Evolutionary conservation across 2,888 invertebrate genomes (phyloP).

Genomic region (Diloba caeruleocephala): DNA sequence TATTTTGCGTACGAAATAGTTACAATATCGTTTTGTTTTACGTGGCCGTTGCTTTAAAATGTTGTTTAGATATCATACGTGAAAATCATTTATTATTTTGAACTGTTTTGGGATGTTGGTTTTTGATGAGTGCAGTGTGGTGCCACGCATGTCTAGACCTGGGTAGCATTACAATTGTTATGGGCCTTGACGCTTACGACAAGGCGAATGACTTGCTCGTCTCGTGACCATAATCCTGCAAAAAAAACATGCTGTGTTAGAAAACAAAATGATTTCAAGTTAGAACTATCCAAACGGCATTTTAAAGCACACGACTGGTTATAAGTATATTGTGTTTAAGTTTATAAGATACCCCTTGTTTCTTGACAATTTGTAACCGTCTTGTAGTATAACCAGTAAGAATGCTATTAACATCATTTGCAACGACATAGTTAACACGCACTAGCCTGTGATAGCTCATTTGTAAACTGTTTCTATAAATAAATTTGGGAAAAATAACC

Average conservation of each 20-base stretch:
- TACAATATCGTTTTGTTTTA: constrained; percentile 61
- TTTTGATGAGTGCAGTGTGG: too few relatives aligned
- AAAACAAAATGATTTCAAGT: constrained; percentile 1
- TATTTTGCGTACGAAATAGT: constrained; percentile 55
- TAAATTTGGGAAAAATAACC: constrained; percentile 69
- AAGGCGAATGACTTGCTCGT: too few relatives aligned
- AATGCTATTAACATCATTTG: constrained; percentile 43
- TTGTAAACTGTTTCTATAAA: constrained; percentile 80
- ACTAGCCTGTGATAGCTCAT: constrained; percentile 85
- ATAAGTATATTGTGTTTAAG: constrained; percentile 37
- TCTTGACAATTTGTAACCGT: constrained; percentile 39
- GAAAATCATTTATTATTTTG: constrained; percentile 43
- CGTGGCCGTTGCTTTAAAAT: constrained; percentile 20
- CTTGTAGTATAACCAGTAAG: constrained; percentile 35
- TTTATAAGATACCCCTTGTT: constrained; percentile 37
- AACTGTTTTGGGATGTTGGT: not conserved
- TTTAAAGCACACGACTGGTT: constrained; percentile 24
- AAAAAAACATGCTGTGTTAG: constrained; percentile 16
- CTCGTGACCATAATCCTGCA: too few relatives aligned
- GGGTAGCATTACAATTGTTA: too few relatives aligned
- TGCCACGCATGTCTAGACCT: too few relatives aligned
- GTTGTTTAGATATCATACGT: constrained; percentile 31
- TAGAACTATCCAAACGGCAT: constrained; percentile 30
- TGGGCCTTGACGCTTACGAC: too few relatives aligned
- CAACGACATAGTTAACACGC: constrained; percentile 65